Evolutionary conservation across 2,888 invertebrate species (phyloP).

Genomic region (Yponomeuta evonymella): DNA sequence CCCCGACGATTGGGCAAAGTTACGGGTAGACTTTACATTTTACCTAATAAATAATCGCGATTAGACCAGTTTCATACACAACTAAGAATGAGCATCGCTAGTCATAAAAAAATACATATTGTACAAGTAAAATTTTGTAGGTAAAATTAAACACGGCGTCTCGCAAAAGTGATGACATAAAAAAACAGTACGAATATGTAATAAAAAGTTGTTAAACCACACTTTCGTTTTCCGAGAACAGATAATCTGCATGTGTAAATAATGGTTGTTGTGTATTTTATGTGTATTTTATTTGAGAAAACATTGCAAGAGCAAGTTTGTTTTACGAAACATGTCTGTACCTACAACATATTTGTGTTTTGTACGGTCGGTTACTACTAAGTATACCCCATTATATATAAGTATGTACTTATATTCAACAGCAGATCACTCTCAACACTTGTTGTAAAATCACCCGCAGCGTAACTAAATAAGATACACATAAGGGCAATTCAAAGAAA

Average conservation of each 20-base stretch:
- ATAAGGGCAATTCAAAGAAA: no score
- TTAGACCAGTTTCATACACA: no score
- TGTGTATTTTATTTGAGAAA: constrained; percentile 29
- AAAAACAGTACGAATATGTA: neutral
- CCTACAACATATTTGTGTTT: constrained; percentile 55
- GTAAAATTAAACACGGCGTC: neutral
- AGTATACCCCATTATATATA: neutral
- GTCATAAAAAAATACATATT: no score
- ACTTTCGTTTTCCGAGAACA: constrained; percentile 5
- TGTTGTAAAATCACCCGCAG: no score
- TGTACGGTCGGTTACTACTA: constrained; percentile 60
- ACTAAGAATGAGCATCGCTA: no score
- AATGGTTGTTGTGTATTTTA: constrained; percentile 18
- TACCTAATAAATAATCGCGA: no score
- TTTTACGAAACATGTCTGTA: constrained; percentile 48
- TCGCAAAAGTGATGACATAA: neutral
- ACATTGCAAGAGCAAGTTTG: constrained; percentile 50
- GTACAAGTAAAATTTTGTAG: no score
- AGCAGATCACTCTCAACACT: no score
- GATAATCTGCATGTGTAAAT: constrained; percentile 13
- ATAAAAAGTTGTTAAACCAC: neutral
- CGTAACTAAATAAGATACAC: no score
- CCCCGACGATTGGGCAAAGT: no score
- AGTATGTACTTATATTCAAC: no score
- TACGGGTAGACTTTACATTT: no score